These are phyloP conservation scores for Apamea epomidion DNA, from an alignment of 2,888 invertebrate species.

Conservation along the genomic window DNA sequence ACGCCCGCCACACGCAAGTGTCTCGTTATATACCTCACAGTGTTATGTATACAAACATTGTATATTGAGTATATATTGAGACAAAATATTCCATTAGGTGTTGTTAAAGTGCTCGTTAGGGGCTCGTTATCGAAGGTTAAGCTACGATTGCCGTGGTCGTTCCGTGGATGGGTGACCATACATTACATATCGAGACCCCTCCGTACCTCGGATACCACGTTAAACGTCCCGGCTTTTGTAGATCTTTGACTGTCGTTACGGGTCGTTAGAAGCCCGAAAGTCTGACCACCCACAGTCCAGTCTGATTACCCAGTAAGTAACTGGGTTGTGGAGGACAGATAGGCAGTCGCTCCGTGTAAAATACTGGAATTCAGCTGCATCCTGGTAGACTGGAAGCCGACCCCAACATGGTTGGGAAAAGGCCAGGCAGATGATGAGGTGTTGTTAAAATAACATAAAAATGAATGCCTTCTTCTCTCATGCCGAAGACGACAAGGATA, in stretches of 20 bases:
- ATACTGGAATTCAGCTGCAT: no score
- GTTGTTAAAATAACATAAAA: neutral
- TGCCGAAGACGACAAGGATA: neutral
- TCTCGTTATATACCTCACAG: slow-evolving; percentile 49
- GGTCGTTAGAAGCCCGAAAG: neutral
- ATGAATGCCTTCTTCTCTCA: neutral
- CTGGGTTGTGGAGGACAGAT: no score
- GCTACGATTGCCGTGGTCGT: neutral
- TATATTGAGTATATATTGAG: slow-evolving; percentile 34
- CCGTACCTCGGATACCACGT: neutral
- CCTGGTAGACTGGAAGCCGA: no score
- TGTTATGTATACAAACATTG: slow-evolving; percentile 16
- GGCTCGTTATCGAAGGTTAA: neutral
- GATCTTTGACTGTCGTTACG: neutral
- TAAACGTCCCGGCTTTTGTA: neutral
- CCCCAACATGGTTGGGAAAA: no score
- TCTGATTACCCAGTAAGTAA: neutral
- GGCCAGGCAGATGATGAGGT: no score
- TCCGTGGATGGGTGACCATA: neutral
- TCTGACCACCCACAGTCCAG: neutral
- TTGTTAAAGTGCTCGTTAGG: neutral
- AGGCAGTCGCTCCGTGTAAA: no score
- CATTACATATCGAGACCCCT: neutral
- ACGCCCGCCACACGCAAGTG: slow-evolving; percentile 54
- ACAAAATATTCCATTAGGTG: slow-evolving; percentile 11